Conservation (phyloP, 2,113 vertebrate genomes). For the Pelvicachromis taeniatus region DNA sequence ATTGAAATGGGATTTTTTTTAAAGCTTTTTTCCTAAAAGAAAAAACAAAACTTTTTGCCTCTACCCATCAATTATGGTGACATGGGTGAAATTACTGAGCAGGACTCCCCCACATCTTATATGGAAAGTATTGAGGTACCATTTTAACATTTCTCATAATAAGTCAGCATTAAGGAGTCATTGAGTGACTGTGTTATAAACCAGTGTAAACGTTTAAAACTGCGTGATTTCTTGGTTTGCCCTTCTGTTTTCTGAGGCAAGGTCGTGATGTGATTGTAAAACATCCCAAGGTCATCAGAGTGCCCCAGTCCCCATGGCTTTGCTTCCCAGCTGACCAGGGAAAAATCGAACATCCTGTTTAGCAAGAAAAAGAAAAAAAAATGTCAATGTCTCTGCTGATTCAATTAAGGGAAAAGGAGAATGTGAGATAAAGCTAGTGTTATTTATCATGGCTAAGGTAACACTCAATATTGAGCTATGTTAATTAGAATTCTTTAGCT, state of each 20-base stretch:
- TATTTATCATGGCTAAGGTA: slow-evolving; percentile 72
- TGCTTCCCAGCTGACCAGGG: slow-evolving; percentile 18
- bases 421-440: slow-evolving; percentile 71
- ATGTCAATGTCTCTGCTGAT: slow-evolving; percentile 66
- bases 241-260: background rate
- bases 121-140: background rate
- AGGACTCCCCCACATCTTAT: background rate
- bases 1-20: background rate
- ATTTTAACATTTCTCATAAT: background rate
- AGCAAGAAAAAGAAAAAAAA: slow-evolving; percentile 32
- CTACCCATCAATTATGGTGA: background rate
- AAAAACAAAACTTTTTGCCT: background rate
- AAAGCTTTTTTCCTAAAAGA: background rate
- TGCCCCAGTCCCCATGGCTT: slow-evolving; percentile 16
- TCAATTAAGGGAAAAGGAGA: slow-evolving; percentile 67
- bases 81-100: background rate
- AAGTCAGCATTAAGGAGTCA: background rate
- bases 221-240: background rate
- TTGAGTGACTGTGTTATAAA: background rate
- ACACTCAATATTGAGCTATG: slow-evolving; percentile 62
- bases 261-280: background rate
- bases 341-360: slow-evolving; percentile 65
- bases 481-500: slow-evolving; percentile 68
- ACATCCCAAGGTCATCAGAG: slow-evolving; percentile 27
- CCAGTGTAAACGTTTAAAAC: background rate